Percentiles rank a stretch among this genome's conserved stretches.
Evolutionary conservation across 64 coral and sea anemone species (phyloP).

Genomic region (Montipora foliosa): DNA sequence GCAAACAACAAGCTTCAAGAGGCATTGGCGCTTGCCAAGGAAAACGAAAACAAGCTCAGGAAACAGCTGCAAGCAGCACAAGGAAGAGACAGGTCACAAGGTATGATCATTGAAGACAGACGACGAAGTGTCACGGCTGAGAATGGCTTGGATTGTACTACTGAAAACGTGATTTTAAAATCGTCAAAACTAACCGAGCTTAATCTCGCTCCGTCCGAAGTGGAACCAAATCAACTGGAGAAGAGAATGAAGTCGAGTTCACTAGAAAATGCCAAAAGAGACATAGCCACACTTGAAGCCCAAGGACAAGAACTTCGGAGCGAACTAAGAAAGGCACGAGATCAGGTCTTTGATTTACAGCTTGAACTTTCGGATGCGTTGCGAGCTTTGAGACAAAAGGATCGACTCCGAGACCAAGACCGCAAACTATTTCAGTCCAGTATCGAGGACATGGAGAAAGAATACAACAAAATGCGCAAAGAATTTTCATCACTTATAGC

Average conservation of each 20-base stretch:
- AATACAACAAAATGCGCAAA: conserved; percentile 54
- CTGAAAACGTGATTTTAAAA: conserved; percentile 62
- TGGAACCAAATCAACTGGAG: conserved; percentile 2
- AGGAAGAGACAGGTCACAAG: conserved; percentile 21
- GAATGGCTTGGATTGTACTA: conserved; percentile 9
- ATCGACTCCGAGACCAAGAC: conserved; percentile 79
- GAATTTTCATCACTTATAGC: conserved; percentile 54
- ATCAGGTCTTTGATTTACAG: conserved; percentile 69
- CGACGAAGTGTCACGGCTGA: background rate
- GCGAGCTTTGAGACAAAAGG: conserved; percentile 67
- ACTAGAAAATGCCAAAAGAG: conserved; percentile 71
- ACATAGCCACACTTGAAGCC: conserved; percentile 72
- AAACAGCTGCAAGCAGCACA: conserved; percentile 23
- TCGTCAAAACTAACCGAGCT: conserved; percentile 44
- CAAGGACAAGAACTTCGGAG: conserved; percentile 67
- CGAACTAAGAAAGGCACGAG: conserved; percentile 35
- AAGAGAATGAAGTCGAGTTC: conserved; percentile 19
- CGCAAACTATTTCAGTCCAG: conserved; percentile 51
- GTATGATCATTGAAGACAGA: conserved; percentile 4
- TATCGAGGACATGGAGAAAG: conserved; percentile 67
- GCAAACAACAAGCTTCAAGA: conserved; percentile 31
- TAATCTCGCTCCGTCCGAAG: background rate
- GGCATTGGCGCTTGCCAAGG: conserved; percentile 12
- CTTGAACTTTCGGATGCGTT: conserved; percentile 63
- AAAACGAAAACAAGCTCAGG: conserved; percentile 55